Percentiles rank a stretch among this genome's conserved stretches.
Conservation (phyloP, 2,888 invertebrate genomes). For the Cylindroiulus punctatus region DNA sequence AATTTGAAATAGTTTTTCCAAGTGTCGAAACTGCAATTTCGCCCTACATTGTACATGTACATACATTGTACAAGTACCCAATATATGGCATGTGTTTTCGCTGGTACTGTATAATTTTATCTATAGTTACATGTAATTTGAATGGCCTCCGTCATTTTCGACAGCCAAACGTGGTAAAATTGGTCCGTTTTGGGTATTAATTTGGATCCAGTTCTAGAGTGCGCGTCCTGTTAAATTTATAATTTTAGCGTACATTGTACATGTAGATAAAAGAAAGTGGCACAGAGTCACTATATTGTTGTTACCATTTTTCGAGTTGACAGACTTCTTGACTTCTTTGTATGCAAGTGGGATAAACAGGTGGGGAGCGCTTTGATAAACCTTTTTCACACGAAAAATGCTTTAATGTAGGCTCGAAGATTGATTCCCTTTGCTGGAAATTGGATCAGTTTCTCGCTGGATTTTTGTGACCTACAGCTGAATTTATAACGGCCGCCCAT, state of each 20-base stretch:
- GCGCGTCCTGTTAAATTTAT: constrained; percentile 22
- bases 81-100: no score
- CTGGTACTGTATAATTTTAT: no score
- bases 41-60: no score
- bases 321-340: not conserved
- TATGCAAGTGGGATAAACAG: constrained; percentile 44
- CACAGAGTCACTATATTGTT: not conserved
- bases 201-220: not conserved
- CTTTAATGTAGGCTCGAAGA: not conserved
- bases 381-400: not conserved
- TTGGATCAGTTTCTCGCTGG: not conserved
- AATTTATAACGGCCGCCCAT: not conserved
- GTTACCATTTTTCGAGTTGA: not conserved
- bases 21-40: no score
- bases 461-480: constrained; percentile 23
- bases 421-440: not conserved
- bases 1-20: no score
- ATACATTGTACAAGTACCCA: no score
- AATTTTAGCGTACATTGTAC: not conserved
- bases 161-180: no score
- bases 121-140: no score
- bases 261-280: constrained; percentile 7
- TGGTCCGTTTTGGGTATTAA: not conserved
- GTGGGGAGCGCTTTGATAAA: constrained; percentile 7
- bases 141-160: not conserved